Conservation (phyloP, 2,797 vertebrate species). For the Tenualosa thibaudeaui region DNA sequence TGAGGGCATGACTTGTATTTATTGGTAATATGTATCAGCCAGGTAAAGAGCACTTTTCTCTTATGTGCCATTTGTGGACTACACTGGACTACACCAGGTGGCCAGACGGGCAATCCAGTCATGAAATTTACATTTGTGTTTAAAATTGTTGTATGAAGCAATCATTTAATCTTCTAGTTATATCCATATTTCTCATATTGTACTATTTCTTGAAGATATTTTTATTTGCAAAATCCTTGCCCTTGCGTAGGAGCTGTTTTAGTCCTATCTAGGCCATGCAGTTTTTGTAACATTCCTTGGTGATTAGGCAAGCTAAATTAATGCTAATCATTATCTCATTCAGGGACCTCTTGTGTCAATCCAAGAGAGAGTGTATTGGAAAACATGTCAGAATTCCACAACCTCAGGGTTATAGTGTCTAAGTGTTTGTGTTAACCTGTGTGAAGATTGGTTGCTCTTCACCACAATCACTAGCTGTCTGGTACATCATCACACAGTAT, state of each 20-base stretch:
- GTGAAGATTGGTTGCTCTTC: too few relatives aligned
- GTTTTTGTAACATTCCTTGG: conserved; percentile 6
- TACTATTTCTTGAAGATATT: background rate
- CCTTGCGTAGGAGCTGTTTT: background rate
- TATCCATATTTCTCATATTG: background rate
- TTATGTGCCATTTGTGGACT: background rate
- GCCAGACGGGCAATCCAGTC: background rate
- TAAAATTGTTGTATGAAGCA: background rate
- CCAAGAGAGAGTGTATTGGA: background rate
- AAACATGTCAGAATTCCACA: background rate
- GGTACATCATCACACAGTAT: background rate
- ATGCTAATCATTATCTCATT: background rate
- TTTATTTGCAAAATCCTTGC: background rate
- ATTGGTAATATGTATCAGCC: background rate
- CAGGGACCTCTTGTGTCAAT: background rate
- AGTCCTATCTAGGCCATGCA: background rate
- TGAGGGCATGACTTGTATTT: background rate
- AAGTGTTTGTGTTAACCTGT: too few relatives aligned
- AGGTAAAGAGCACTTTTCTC: background rate
- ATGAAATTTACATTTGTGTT: background rate
- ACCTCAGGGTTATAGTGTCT: background rate
- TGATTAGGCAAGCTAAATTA: conserved; percentile 6
- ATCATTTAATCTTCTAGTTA: background rate
- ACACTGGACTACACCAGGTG: background rate
- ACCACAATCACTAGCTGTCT: too few relatives aligned